Evolutionary conservation across 1,140 invertebrate genomes (phyloP).

Genomic region (Akabosia matsudoensis): DNA sequence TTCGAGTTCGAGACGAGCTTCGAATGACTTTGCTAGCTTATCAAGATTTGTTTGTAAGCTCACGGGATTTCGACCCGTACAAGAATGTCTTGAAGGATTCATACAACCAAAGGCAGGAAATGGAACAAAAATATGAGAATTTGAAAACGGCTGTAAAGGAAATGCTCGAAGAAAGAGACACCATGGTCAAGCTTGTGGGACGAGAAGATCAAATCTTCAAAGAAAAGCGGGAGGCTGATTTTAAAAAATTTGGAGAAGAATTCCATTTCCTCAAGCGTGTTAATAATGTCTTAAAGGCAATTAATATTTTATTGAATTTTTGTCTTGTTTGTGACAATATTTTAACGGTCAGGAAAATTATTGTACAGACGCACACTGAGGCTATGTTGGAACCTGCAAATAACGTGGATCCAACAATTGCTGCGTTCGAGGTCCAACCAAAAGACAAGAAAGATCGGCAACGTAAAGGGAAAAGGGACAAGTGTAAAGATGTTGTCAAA

Average conservation of each 20-base stretch:
- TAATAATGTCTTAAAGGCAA: slow-evolving; percentile 17
- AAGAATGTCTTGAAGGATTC: slow-evolving; percentile 8
- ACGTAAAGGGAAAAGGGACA: background rate
- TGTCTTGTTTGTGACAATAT: background rate
- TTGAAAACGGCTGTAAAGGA: background rate
- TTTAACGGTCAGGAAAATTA: too few species aligned
- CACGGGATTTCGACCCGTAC: background rate
- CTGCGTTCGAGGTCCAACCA: background rate
- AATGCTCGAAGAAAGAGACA: background rate
- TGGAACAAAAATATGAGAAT: background rate
- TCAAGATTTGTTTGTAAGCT: slow-evolving; percentile 22
- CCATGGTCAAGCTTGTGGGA: background rate
- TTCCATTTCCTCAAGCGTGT: slow-evolving; percentile 21
- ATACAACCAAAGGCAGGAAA: background rate
- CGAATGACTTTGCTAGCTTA: slow-evolving; percentile 62
- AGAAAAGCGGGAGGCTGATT: background rate
- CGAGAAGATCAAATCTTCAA: slow-evolving; percentile 13
- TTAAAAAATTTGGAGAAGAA: background rate
- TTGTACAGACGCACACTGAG: background rate
- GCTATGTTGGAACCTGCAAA: background rate
- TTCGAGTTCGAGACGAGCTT: slow-evolving; percentile 61
- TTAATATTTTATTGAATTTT: background rate
- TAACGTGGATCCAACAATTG: slow-evolving; percentile 17
- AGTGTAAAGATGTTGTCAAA: too few species aligned
- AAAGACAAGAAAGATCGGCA: background rate